These are phyloP conservation scores for Astreopora myriophthalma DNA, from an alignment of 64 coral and sea anemone species.

Conservation along the genomic window DNA sequence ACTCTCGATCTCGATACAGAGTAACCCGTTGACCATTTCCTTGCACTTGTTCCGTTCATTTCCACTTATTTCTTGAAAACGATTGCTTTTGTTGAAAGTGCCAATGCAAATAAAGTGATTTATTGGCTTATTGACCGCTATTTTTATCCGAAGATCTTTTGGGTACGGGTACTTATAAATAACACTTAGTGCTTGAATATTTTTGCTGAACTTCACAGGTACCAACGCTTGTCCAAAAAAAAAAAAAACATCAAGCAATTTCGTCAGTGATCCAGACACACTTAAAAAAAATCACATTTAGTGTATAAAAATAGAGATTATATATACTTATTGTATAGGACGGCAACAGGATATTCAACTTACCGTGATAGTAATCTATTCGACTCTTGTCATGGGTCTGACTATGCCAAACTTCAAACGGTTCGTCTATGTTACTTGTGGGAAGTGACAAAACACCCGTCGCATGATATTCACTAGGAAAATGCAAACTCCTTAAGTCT, in stretches of 20 bases:
- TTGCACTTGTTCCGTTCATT: too few species aligned
- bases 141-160: background rate
- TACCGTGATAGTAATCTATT: conserved; percentile 93
- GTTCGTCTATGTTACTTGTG: conserved; percentile 87
- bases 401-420: conserved; percentile 90
- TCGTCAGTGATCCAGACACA: too few species aligned
- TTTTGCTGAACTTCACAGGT: background rate
- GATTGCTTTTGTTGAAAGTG: background rate
- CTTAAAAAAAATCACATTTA: background rate
- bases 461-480: conserved; percentile 85
- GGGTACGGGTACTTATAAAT: background rate
- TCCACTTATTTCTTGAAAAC: too few species aligned
- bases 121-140: background rate
- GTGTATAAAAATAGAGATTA: background rate
- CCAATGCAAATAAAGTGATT: background rate
- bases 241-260: background rate
- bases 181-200: background rate
- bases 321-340: background rate
- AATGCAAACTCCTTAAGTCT: conserved; percentile 70
- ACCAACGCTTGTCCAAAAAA: background rate
- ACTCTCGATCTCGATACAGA: too few species aligned
- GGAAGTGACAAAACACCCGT: conserved; percentile 82
- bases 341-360: background rate
- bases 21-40: too few species aligned
- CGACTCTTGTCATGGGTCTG: conserved; percentile 70